Evolutionary conservation across 2,797 vertebrate genomes (phyloP).

Genomic region (Pantherophis alleghaniensis): DNA sequence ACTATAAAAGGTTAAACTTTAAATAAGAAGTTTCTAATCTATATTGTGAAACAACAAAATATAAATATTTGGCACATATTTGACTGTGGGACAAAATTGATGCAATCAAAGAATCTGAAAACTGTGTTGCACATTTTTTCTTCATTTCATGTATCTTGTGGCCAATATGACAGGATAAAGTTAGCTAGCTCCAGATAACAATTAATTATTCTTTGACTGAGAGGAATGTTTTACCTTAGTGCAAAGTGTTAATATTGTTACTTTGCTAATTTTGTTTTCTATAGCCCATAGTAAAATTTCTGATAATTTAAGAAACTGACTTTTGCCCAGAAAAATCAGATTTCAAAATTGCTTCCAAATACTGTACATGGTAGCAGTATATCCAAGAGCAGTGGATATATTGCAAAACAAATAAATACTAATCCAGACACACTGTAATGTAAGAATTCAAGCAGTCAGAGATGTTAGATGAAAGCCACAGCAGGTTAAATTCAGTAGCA

Average conservation of each 20-base stretch:
- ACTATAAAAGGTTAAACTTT: neutral
- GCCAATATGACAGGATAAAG: neutral
- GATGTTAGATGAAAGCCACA: neutral
- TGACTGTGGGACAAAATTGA: neutral
- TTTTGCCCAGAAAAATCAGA: constrained; percentile 5
- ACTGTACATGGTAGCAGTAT: neutral
- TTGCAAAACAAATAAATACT: neutral
- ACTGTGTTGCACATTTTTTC: neutral
- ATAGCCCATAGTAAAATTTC: neutral
- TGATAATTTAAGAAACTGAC: neutral
- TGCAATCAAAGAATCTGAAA: constrained; percentile 6
- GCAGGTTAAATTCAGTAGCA: neutral
- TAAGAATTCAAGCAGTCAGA: fast-evolving
- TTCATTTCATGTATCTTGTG: neutral
- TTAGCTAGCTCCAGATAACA: neutral
- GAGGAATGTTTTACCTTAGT: neutral
- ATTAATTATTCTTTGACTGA: neutral
- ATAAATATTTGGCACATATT: constrained; percentile 15
- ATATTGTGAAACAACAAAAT: constrained; percentile 13
- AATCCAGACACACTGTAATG: neutral
- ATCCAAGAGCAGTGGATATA: neutral
- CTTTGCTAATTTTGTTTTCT: neutral
- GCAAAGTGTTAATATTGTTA: neutral
- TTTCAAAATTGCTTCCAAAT: neutral
- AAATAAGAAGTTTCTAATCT: constrained; percentile 3